Evolutionary conservation across 1,140 invertebrate genomes (phyloP).

Genomic region (Ceratina japonica): DNA sequence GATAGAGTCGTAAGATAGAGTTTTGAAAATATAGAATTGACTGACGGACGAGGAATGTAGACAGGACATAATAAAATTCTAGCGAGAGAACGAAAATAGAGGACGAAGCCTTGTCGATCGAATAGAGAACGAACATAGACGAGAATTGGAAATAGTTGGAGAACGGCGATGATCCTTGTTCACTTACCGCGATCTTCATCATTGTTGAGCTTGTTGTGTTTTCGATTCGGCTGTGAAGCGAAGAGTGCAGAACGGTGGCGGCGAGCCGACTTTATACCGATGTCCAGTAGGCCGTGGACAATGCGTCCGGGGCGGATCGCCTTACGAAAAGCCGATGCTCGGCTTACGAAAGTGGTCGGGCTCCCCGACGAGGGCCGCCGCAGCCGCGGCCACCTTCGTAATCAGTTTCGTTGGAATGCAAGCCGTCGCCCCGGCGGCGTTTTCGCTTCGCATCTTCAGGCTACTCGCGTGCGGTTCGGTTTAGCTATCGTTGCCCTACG

Average conservation of each 20-base stretch:
- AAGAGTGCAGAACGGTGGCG: slow-evolving; percentile 59
- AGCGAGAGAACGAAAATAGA: neutral
- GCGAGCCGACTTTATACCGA: slow-evolving; percentile 62
- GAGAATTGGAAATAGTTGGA: neutral
- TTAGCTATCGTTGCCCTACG: too few species aligned
- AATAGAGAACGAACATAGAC: too few species aligned
- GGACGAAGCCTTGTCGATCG: neutral
- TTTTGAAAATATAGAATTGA: neutral
- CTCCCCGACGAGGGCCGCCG: neutral
- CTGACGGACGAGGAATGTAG: neutral
- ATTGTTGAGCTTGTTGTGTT: slow-evolving; percentile 23
- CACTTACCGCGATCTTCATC: slow-evolving; percentile 39
- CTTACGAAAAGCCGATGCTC: slow-evolving; percentile 37
- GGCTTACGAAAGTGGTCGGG: slow-evolving; percentile 58
- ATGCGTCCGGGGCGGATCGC: slow-evolving; percentile 1
- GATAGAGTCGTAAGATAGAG: neutral
- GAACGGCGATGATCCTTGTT: neutral
- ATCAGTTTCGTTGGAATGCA: slow-evolving; percentile 39
- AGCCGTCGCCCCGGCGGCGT: neutral
- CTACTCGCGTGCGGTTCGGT: neutral
- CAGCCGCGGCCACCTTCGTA: neutral
- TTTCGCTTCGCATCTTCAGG: slow-evolving; percentile 17
- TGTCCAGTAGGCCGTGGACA: slow-evolving; percentile 21
- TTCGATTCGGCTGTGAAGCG: slow-evolving; percentile 8
- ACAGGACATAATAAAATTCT: neutral